Evolutionary conservation across 2,888 invertebrate species (phyloP).

Genomic region (Diarsia brunnea): DNA sequence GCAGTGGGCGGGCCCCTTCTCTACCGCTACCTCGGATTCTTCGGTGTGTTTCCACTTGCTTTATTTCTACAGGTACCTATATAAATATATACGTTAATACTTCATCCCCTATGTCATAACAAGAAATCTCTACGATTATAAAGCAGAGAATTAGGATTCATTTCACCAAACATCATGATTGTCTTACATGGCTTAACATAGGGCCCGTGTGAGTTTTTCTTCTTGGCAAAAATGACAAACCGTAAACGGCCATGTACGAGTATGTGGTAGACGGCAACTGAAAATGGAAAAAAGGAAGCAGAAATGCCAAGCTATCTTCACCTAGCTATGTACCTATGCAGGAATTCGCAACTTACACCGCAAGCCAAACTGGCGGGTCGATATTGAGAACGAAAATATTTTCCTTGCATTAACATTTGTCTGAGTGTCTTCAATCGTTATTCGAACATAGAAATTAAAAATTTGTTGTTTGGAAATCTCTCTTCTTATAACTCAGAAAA

Average conservation of each 20-base stretch:
- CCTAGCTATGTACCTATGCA: conserved; percentile 15
- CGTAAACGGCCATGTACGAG: conserved; percentile 21
- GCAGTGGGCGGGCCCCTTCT: conserved; percentile 94
- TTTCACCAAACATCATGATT: background rate
- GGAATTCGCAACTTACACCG: conserved; percentile 28
- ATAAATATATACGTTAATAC: conserved; percentile 51
- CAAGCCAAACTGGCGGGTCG: conserved; percentile 49
- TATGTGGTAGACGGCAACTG: conserved; percentile 5
- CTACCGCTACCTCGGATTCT: conserved; percentile 93
- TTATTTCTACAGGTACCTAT: conserved; percentile 87
- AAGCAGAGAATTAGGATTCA: background rate
- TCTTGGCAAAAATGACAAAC: conserved; percentile 16
- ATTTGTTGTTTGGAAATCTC: background rate
- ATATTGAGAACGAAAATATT: conserved; percentile 47
- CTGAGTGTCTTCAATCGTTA: conserved; percentile 15
- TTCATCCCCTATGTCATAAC: background rate
- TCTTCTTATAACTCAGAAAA: background rate
- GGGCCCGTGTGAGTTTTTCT: background rate
- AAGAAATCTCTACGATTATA: background rate
- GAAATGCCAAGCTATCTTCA: conserved; percentile 15
- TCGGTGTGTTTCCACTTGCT: conserved; percentile 93
- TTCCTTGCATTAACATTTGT: conserved; percentile 28
- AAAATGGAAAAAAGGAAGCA: conserved; percentile 29
- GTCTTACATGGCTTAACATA: background rate
- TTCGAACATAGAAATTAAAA: conserved; percentile 2